Evolutionary conservation across 2,113 vertebrate genomes (phyloP), one percentile per base, ranked within the genome.

Genomic region (Amblyopsis rosae): DNA sequence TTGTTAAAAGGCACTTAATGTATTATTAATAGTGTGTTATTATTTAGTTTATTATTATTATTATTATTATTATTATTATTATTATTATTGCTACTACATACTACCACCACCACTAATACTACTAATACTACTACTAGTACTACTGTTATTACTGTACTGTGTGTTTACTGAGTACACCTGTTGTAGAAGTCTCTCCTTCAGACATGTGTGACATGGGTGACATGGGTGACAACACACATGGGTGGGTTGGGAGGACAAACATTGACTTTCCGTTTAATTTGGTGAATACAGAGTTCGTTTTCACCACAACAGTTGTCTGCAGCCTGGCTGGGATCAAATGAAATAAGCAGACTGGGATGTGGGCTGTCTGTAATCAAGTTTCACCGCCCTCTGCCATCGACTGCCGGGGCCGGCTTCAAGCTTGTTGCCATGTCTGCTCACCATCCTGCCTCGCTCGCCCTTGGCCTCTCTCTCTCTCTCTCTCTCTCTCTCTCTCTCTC

Each of bases 281-380:
- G 80, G 73, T 65, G 53, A 8, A 57, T 48, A 26, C 59, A 53
- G 72, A 69, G 66, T 70, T 47, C 12, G 49, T 65, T 65, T 64
- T 73, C 81, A 82, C 74, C 77, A 76, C 81, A 82, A 79, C 79
- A 84, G 79, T 80, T 82, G 61, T 86, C 74, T 83, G 65, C 76
- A 73, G 75, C 68, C 73, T 55, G 3, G 26, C 74, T 50, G 70
- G 75, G 80, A 26, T 26, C 77, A 47, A 89, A 88, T 86, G 66
- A 80, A 86, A 85, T 85, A 80, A 84, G 82, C 84, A 69, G 75
- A 75, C 84, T 59, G 62, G 82, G 87, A 87, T 86, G 79, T 85
- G 83, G 84, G 86, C 83, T 75, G 75, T 82, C 81, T 75, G 75
- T 89, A 89, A 90, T 90, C 84, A 86, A 83, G 79, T 90, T 90